Base-by-base conservation (phyloP, 2,113 vertebrate genomes). In the Sylvilagus bachmani region DNA sequence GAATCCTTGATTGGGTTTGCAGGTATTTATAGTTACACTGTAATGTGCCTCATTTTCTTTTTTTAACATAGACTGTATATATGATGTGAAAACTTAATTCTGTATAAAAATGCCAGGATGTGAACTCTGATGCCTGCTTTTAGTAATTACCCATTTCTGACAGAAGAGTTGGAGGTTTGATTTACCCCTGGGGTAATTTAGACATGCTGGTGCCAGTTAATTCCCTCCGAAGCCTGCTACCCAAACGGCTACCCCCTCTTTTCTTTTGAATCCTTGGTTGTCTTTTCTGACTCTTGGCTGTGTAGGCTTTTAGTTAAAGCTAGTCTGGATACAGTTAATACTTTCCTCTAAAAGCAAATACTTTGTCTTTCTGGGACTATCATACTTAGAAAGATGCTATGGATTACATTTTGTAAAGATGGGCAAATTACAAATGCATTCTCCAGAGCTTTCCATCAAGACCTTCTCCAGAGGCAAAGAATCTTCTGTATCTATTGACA, bases 81-180 rank as follows among this genome's bases (percentile, higher is more conserved):
- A 44, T 91, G 86, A 95, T 77, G 16, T 64, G 22, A 90, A 90
- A 93, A 38, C 29, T 74, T 88, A 67, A 78, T 91, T 87, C 29
- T 84, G 55, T 31, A 36, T 93, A 86, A 91, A 97, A 94, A 75
- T 84, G 84, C 75, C 87, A 93, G 70, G 44, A 93, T 80, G 36
- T 86, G 58, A 91, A 49, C 44, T 77, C 36, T 58, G 38, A 10
- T 85, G 22, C 62, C 51, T 96, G 17, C 29, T 89, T 75, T 88
- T 77, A 49, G 55, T 84, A 79, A 80, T 78, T 77, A 82, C 64
- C 86, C 66, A 96, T 95, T 84, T 90, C 92, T 93, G 75, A 81
- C 33, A 74, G 33, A 69, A 69, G 93, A 61, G 22, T 38, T 67
- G 70, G 74, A 90, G 38, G n/a, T 24, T 75, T 83, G 79, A 90